Percentiles rank a stretch among this genome's conserved stretches.
phyloP scores from a whole-genome alignment of 2,113 vertebrate genomes.

The Rana temporaria region DNA sequence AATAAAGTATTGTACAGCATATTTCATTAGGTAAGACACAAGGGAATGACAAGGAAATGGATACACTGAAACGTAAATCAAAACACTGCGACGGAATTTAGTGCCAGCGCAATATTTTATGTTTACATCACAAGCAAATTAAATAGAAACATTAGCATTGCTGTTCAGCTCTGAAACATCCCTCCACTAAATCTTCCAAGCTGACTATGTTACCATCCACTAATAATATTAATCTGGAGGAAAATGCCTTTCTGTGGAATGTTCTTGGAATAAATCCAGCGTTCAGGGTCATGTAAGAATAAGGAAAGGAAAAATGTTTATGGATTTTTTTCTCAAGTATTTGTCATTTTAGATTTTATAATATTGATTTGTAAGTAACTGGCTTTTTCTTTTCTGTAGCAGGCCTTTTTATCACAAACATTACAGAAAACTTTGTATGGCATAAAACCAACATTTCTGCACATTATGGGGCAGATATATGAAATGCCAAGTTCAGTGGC shows the following conservation, averaged over 20 bases:
- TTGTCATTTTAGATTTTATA: conserved; percentile 21
- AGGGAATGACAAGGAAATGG: conserved; percentile 12
- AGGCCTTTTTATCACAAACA: conserved; percentile 5
- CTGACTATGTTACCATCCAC: conserved; percentile 24
- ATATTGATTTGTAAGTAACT: neutral
- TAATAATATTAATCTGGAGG: conserved; percentile 37
- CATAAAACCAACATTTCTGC: neutral
- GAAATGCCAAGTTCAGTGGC: too few relatives aligned
- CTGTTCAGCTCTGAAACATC: conserved; percentile 21
- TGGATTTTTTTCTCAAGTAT: conserved; percentile 6
- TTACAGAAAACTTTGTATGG: neutral
- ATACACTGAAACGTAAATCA: conserved; percentile 4
- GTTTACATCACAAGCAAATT: conserved; percentile 18
- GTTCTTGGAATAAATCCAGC: conserved; percentile 42
- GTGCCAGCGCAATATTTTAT: conserved; percentile 22
- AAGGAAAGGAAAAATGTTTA: conserved; percentile 6
- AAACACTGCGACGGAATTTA: conserved; percentile 3
- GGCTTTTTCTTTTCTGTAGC: conserved; percentile 4
- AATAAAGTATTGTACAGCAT: conserved; percentile 4
- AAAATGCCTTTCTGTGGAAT: conserved; percentile 26
- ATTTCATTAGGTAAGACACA: conserved; percentile 13
- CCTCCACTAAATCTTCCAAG: conserved; percentile 22
- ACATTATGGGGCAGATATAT: neutral
- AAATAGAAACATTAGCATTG: conserved; percentile 17
- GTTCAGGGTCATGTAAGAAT: conserved; percentile 11